Evolutionary conservation across 2,888 invertebrate species (phyloP), one percentile per base, ranked within the genome.

Genomic region (Clusia tigrina): DNA sequence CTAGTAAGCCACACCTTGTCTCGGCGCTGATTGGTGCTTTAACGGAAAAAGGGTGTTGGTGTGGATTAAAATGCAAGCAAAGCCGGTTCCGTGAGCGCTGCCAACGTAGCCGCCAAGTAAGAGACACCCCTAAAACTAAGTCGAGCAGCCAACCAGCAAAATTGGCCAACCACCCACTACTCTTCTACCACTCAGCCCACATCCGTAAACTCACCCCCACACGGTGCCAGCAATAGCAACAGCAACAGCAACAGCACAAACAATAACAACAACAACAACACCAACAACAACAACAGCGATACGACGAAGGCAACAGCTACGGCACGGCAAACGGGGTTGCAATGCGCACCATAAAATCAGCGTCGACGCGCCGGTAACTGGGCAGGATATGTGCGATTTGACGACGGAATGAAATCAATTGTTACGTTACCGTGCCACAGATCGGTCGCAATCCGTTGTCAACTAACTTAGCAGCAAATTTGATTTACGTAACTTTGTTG

Each of bases 381-480:
- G 68, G 74, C 79, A 80, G 81, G 80, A 81, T 81, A 79, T 80
- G 80, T 77, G 80, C 78, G 80, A 80, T 80, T 80, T 80, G 79
- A 76, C 78, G 80, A 80, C 80, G 80, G 80, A 80, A 80, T 79
- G 80, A 80, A 80, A 80, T 83, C 83, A 83, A 83, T 83, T 83
- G 83, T 81, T 78, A 80, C 79, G 77, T 78, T 82, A 77, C 82
- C 82, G 82, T 79, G 81, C 78, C 79, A 80, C 81, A 81, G 82
- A 81, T 82, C 83, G 81, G 83, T 81, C 81, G 80, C 79, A 80
- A 77, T 79, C 78, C 78, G 79, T 78, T 79, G 72, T 79, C 78
- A 78, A 67, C 71, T 68, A 66, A 65, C 53, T n/a, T 42, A 46
- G 60, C 54, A 57, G 42, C 38, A 42, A 54, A 15, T 25, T 68